Evolutionary conservation across 2,888 invertebrate genomes (phyloP), one percentile per base, ranked within the genome.

Genomic region (Heteropelma amictum): DNA sequence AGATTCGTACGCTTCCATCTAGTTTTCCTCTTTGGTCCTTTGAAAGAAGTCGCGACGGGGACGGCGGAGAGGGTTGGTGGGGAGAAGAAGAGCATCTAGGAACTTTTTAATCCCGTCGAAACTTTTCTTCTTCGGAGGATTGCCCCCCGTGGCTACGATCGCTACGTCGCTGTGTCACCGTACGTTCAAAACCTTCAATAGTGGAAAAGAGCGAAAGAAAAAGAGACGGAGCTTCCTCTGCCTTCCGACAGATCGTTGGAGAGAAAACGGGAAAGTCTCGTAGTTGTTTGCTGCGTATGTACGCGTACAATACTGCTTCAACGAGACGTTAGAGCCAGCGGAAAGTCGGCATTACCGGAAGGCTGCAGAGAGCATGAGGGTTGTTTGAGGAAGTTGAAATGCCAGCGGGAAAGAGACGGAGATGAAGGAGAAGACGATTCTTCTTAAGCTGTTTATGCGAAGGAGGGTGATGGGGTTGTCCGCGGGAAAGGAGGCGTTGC

Each of bases 71-170:
- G 53, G 45, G 30, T 10, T 10, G 10, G 21, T 6, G 6, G 3
- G n/a, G 7, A 23, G 21, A 14, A 23, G 26, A 6, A 21, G 53
- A 33, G 23, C 23, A 40, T 38, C 58, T 51, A 63, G 45, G 70
- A 75, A 75, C 74, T 75, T 75, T 75, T 75, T 75, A 75, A 75
- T 75, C 65, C 70, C 65, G 74, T 70, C 60, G 70, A 69, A 75
- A 75, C 33, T 75, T 74, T 75, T 71, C 65, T 71, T 61, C 65
- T 65, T 35, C 14, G 5, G 71, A 64, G 63, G 63, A 47, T 47
- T 64, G 26, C 21, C 54, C 49, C 54, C 64, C 40, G 64, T 53
- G 51, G 54, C 65, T 19, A 54, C 65, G 21, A 42, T 10, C 21
- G 19, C 65, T 45, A 45, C 33, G 54, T 67, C 54, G 56, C 42